Base-by-base conservation (phyloP, 2,797 vertebrate species). In the Clangula hyemalis region DNA sequence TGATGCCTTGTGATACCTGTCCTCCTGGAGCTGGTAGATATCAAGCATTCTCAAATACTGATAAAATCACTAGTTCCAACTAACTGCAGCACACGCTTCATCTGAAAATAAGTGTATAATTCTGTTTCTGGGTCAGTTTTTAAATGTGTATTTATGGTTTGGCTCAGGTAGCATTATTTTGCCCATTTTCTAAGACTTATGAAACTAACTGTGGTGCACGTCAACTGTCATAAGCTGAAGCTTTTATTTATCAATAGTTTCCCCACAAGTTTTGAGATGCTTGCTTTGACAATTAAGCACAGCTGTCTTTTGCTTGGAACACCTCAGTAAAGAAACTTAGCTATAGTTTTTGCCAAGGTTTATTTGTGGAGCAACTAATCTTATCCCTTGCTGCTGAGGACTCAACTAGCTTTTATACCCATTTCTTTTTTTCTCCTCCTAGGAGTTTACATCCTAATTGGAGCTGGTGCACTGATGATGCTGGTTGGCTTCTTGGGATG, bases 401-500 rank as follows among this genome's bases (percentile, higher is more conserved):
- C 25, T 87, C 34, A 62, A 0, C 24, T 47, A 39, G 18, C 10
- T 18, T 45, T 20, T 54, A 8, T 51, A 15, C 3, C 2, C 45
- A 45, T 70, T 1, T 81, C 22, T 79, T n/a, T 0, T 81, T 20
- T 79, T n/a, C 70, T 66, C 28, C 69, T 61, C 41, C 2, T 45
- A 99, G 99, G 99, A 78, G 98, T 99, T 49, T 99, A 99, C 87
- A 98, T 99, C 94, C 98, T 99, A 75, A 99, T 99, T 72, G 99
- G 97, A 83, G 99, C 98, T 25, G 99, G 99, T 49, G 99, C 98
- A 7, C 98, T 99, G 91, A 99, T 99, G 98, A 99, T 99, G 99
- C 95, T 99, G 56, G 99, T 99, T 96, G 99, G 99, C 5, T 99
- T 99, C 97, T 98, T 99, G 89, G 99, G 99, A 95, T 99, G 99